phyloP scores from a whole-genome alignment of 2,888 invertebrate species.

The Euclidia mi region DNA sequence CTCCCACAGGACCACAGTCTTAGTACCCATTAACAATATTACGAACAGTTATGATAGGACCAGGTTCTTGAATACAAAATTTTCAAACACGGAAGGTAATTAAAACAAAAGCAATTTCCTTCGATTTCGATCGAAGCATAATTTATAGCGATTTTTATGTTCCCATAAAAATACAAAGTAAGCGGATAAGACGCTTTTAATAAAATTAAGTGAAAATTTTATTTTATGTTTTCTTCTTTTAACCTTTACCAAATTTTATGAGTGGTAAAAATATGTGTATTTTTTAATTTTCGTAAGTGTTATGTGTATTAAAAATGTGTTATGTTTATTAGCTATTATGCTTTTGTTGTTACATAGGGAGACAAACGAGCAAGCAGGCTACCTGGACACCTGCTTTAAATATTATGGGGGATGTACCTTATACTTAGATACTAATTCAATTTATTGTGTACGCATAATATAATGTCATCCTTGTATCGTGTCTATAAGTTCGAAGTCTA shows the following conservation, averaged over 20 bases:
- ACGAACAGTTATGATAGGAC: conserved; percentile 52
- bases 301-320: neutral
- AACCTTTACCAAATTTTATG: conserved; percentile 33
- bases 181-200: conserved; percentile 65
- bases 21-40: conserved; percentile 64
- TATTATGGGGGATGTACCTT: too few species aligned
- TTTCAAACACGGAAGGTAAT: conserved; percentile 54
- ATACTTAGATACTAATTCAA: too few species aligned
- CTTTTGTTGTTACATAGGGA: too few species aligned
- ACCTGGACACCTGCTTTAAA: too few species aligned
- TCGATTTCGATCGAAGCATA: conserved; percentile 66
- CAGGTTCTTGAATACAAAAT: conserved; percentile 61
- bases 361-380: too few species aligned
- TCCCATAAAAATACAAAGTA: conserved; percentile 63
- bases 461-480: too few species aligned
- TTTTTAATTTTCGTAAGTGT: conserved; percentile 4
- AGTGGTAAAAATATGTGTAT: conserved; percentile 17
- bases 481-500: too few species aligned
- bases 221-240: conserved; percentile 46
- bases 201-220: conserved; percentile 65
- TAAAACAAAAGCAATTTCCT: too few species aligned
- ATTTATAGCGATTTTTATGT: conserved; percentile 77
- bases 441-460: too few species aligned
- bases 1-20: conserved; percentile 21
- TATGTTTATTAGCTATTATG: neutral